phyloP scores from a whole-genome alignment of 53 echinoderm and acorn worm genomes.

The Patiria pectinifera region DNA sequence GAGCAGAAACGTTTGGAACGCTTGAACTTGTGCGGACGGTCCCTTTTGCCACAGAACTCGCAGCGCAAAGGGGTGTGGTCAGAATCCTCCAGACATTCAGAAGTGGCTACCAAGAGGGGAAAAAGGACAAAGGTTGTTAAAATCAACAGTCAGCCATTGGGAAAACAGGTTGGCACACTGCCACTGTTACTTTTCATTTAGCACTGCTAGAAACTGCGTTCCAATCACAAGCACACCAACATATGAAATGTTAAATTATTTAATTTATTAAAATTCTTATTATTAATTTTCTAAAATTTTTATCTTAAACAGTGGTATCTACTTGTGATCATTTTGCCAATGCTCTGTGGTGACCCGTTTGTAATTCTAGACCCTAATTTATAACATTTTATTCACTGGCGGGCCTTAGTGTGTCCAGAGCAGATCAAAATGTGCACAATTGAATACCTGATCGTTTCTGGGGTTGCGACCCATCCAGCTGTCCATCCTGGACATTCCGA shows the following conservation, averaged over 20 bases:
- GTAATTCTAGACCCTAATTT: too few relatives aligned
- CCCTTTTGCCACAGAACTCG: slow-evolving; percentile 97
- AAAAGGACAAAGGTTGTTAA: neutral
- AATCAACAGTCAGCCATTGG: neutral
- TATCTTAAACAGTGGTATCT: too few relatives aligned
- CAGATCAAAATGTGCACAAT: neutral
- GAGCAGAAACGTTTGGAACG: slow-evolving; percentile 98
- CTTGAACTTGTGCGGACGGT: slow-evolving; percentile 91
- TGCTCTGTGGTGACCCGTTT: too few relatives aligned
- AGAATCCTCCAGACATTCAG: slow-evolving; percentile 13
- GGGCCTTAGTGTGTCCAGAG: neutral
- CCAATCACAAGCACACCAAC: too few relatives aligned
- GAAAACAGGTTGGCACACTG: neutral
- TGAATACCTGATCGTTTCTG: slow-evolving; percentile 47
- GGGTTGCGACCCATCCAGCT: slow-evolving; percentile 8
- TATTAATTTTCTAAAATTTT: too few relatives aligned
- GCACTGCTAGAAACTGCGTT: too few relatives aligned
- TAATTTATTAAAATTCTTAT: too few relatives aligned
- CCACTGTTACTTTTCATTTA: too few relatives aligned
- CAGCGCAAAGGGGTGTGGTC: slow-evolving; percentile 75
- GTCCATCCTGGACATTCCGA: neutral
- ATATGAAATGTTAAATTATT: too few relatives aligned
- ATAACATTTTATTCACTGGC: neutral
- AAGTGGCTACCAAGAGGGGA: slow-evolving; percentile 6
- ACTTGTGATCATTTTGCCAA: too few relatives aligned